Base-by-base conservation (phyloP, 2,113 vertebrate genomes). In the Polypterus bichir region DNA sequence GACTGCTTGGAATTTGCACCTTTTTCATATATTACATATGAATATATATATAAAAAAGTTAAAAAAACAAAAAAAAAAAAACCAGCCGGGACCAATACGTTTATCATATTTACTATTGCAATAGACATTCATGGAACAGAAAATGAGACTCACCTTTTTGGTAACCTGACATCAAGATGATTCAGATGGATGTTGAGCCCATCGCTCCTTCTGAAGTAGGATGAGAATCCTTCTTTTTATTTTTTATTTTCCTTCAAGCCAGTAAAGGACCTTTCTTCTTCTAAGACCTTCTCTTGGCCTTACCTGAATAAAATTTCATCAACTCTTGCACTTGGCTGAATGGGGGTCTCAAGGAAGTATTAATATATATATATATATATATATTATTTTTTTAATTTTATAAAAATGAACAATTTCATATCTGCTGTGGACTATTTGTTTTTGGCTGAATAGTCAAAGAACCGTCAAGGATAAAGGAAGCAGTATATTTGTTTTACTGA, bases 351-450 rank as follows among this genome's bases (percentile, higher is more conserved):
- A 86, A 76, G 74, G 77, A 82, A 83, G 81, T 76, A 74, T 68
- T 61, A 60, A 52, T 74, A 68, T 27, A 27, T 27, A 27, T 27
- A 27, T 27, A 27, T 27, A 27, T 27, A 27, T 27, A 27, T 27
- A 27, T 27, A 27, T 27, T 77, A 70, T 77, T 79, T 73, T 62
- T 7, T 70, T 69, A 52, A 3, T 68, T 59, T 60, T 62, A 71
- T 77, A 51, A 59, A 64, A 65, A 76, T 82, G 78, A 77, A 75
- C 83, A 76, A 82, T 75, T 83, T 74, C 76, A 74, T 77, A 89
- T 89, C 87, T 91, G 86, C 88, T 85, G 81, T 85, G 88, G 86
- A 89, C 87, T 82, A 77, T 73, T 83, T 84, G 27, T 27, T 27
- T 27, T 27, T 27, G 27, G 27, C 27, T 27, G 82, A 67, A 68